Conservation (phyloP, 2,888 invertebrate genomes). For the Phengaris arion region DNA sequence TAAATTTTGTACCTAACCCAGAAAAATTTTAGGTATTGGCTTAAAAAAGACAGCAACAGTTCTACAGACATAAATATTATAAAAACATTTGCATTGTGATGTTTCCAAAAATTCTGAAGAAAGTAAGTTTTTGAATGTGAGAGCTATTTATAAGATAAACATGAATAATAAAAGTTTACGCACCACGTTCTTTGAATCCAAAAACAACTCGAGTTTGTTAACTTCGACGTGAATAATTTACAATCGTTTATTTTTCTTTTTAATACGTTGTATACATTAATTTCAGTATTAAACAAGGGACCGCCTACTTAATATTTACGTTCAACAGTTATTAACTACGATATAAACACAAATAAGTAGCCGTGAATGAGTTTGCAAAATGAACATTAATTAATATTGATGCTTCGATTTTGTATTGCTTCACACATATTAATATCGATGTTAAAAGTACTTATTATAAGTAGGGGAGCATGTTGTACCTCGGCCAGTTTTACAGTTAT, state of each 20-base stretch:
- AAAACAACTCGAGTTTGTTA: background rate
- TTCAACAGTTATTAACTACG: background rate
- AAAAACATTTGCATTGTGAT: too few species aligned
- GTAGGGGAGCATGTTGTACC: too few species aligned
- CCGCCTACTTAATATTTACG: background rate
- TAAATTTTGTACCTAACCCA: too few species aligned
- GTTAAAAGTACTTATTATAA: too few species aligned
- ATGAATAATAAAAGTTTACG: background rate
- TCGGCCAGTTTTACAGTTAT: too few species aligned
- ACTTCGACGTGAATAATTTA: background rate
- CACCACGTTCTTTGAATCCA: background rate
- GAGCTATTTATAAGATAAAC: background rate
- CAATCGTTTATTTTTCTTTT: slow-evolving; percentile 6
- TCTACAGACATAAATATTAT: too few species aligned
- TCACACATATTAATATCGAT: background rate
- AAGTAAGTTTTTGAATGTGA: too few species aligned
- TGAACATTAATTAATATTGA: background rate
- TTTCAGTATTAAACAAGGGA: background rate
- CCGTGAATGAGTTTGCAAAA: background rate
- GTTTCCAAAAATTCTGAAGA: too few species aligned
- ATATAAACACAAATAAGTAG: background rate
- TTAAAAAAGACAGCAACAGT: too few species aligned
- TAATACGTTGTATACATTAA: background rate
- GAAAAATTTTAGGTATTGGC: too few species aligned
- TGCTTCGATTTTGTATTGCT: slow-evolving; percentile 5